Evolutionary conservation across 1,140 invertebrate species (phyloP), one percentile per base, ranked within the genome.

Genomic region (Sarcophaga peregrina): DNA sequence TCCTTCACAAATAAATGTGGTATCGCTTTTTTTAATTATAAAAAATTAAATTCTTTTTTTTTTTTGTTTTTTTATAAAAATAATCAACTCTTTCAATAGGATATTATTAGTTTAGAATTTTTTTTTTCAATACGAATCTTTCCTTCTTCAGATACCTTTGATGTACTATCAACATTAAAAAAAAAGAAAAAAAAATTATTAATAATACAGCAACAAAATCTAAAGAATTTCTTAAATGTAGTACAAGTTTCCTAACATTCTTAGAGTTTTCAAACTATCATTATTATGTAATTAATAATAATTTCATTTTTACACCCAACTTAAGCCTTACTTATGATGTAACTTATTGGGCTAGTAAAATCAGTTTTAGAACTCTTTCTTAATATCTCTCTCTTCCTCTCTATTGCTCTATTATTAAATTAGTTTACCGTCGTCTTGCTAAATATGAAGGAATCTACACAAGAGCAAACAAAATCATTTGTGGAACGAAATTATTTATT

Each of bases 111-210:
- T 17, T 78, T 78, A 78, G 75, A 37, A 37, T 37, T 37, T 37
- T 52, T 46, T 5, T 25, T 25, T 20, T 52, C 10, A 45, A 20
- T 20, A 78, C 47, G 48, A 78, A 78, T 20, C 48, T 50, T 45
- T 78, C 75, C 75, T 78, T 78, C 75, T 78, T 78, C 75, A 78
- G 48, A 50, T 50, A 78, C 47, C 75, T 50, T 78, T 78, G 75
- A 78, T 78, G 75, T 78, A 78, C 47, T 50, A 50, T 50, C 75
- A 52, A 50, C 75, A 78, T 52, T 9, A 52, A 11, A 15, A 11
- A 78, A 52, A 8, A 17, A 48, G 48, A 58, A 58, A 58, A 58
- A 58, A 13, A 58, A n/a, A 15, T n/a, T n/a, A 58, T 37, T 37
- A 37, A 37, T 37, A 37, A 37, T 37, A 37, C 25, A 37, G 25